Conservation (phyloP, 1,140 invertebrate genomes). For the Ooceraea biroi region DNA sequence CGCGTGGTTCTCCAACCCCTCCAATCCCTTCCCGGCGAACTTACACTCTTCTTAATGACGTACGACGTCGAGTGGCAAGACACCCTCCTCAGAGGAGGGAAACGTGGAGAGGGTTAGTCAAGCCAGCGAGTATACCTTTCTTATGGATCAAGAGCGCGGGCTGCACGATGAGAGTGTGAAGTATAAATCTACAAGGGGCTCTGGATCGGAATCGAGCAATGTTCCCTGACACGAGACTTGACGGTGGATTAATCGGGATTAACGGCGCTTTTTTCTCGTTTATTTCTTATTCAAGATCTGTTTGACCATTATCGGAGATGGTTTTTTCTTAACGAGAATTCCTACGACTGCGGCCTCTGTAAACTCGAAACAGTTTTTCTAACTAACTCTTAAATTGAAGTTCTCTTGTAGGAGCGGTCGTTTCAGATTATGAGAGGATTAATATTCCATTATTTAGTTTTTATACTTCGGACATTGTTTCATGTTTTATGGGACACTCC, state of each 20-base stretch:
- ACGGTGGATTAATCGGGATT: too few species aligned
- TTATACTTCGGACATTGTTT: neutral
- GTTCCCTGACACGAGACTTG: too few species aligned
- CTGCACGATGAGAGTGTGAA: neutral
- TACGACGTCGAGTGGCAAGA: neutral
- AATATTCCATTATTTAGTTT: neutral
- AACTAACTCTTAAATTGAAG: constrained; percentile 15
- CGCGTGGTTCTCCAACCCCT: neutral
- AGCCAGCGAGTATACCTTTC: neutral
- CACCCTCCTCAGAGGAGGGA: neutral
- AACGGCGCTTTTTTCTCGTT: neutral
- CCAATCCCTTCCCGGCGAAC: neutral
- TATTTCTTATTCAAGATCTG: constrained; percentile 29
- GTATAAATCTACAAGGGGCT: neutral
- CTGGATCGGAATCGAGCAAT: neutral
- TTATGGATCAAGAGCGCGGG: constrained; percentile 14
- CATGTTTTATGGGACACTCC: neutral
- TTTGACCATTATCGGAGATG: neutral
- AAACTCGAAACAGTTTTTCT: constrained; percentile 20
- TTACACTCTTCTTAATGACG: constrained; percentile 12
- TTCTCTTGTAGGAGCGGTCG: neutral
- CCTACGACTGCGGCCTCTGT: neutral
- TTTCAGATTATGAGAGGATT: neutral
- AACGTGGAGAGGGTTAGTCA: neutral
- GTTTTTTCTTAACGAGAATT: constrained; percentile 5